A percentile compares a stretch with the other conserved stretches of the same genome.
Conservation (phyloP, 2,888 invertebrate genomes). For the Agrochola macilenta region DNA sequence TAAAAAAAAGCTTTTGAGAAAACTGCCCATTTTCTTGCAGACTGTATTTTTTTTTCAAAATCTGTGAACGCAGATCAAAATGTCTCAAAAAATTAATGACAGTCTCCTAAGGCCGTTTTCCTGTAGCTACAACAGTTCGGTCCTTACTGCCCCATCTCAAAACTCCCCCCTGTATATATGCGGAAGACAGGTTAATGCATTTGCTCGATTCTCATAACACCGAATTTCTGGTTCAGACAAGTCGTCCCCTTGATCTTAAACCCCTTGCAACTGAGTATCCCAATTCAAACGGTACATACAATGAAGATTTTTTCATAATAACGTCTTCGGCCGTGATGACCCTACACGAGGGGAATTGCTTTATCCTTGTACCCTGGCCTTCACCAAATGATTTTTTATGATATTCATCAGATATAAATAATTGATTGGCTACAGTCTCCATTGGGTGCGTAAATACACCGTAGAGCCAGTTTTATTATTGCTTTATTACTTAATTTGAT, state of each 20-base stretch:
- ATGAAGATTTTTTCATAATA: not conserved
- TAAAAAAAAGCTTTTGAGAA: too few relatives aligned
- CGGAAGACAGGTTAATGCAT: not conserved
- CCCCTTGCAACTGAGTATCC: not conserved
- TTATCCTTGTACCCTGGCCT: constrained; percentile 40
- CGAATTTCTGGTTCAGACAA: constrained; percentile 6
- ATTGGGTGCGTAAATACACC: constrained; percentile 20
- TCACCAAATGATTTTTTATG: constrained; percentile 57
- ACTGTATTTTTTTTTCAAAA: too few relatives aligned
- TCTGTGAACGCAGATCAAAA: too few relatives aligned
- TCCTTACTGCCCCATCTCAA: too few relatives aligned
- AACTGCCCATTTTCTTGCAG: too few relatives aligned
- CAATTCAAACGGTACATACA: not conserved
- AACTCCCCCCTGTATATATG: not conserved
- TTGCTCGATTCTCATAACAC: not conserved
- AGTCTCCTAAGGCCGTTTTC: too few relatives aligned
- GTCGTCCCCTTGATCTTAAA: not conserved
- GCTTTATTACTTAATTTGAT: constrained; percentile 56
- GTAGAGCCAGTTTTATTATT: constrained; percentile 1
- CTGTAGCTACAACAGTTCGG: too few relatives aligned
- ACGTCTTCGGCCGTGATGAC: constrained; percentile 19
- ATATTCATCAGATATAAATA: constrained; percentile 60
- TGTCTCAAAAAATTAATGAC: too few relatives aligned
- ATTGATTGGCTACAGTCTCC: constrained; percentile 54
- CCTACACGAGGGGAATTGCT: constrained; percentile 46